A percentile compares a stretch with the other conserved stretches of the same genome.
These are phyloP conservation scores for Xenopus borealis DNA, from an alignment of 2,113 vertebrate genomes.

Conservation along the genomic window DNA sequence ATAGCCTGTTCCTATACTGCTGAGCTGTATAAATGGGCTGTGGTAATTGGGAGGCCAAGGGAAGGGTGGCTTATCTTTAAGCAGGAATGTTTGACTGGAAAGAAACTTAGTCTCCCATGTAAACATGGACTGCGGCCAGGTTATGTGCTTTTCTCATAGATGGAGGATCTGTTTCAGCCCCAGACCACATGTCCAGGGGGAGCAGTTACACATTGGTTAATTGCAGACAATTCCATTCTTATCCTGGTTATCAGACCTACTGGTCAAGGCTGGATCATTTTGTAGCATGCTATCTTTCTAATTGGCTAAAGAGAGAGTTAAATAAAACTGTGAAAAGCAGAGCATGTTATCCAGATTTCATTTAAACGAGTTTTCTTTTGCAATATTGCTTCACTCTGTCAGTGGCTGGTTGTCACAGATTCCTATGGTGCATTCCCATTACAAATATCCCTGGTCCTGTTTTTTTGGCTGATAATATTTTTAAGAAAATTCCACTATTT, in stretches of 20 bases:
- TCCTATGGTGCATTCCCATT: too few species aligned
- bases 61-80: constrained; percentile 35
- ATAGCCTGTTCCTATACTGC: neutral
- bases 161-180: constrained; percentile 33
- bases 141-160: constrained; percentile 40
- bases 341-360: constrained; percentile 8
- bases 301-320: constrained; percentile 18
- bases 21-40: neutral
- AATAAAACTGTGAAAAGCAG: constrained; percentile 24
- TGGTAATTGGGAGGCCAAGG: constrained; percentile 34
- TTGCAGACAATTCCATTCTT: constrained; percentile 38
- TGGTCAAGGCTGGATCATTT: constrained; percentile 29
- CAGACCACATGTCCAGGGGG: constrained; percentile 30
- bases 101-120: constrained; percentile 42
- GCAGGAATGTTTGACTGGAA: constrained; percentile 40
- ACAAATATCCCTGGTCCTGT: too few species aligned
- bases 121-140: constrained; percentile 40
- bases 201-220: constrained; percentile 31
- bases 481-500: too few species aligned
- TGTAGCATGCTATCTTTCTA: constrained; percentile 35
- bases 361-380: neutral
- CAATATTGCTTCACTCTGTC: neutral
- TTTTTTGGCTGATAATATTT: too few species aligned
- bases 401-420: too few species aligned
- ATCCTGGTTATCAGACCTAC: constrained; percentile 36